Percentiles rank a stretch among this genome's conserved stretches.
phyloP scores from a whole-genome alignment of 2,113 vertebrate species.

The Heterocephalus glaber region DNA sequence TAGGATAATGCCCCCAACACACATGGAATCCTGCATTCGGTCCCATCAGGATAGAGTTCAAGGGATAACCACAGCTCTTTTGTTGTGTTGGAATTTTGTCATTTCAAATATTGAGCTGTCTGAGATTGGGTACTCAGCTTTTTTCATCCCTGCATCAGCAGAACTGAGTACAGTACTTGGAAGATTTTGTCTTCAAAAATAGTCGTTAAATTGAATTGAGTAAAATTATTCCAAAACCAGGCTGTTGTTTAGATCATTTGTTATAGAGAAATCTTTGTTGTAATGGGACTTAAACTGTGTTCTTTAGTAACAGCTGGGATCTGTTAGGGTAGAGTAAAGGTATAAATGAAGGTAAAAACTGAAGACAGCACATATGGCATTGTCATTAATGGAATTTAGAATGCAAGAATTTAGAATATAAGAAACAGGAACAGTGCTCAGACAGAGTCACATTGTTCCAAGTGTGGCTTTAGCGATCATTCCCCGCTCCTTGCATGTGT shows the following conservation, averaged over 20 bases:
- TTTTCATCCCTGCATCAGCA: not conserved
- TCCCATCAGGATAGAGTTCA: slow-evolving; percentile 17
- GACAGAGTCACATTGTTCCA: slow-evolving; percentile 8
- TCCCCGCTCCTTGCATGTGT: slow-evolving; percentile 66
- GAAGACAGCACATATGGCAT: slow-evolving; percentile 58
- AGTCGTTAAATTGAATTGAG: not conserved
- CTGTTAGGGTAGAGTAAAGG: slow-evolving; percentile 46
- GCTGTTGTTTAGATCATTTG: not conserved
- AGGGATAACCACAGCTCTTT: slow-evolving; percentile 6
- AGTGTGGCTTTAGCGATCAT: slow-evolving; percentile 52
- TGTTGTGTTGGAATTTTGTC: slow-evolving; percentile 9
- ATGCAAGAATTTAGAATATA: not conserved
- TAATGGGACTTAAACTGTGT: not conserved
- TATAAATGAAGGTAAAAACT: not conserved
- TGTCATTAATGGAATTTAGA: slow-evolving; percentile 59
- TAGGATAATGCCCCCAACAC: not conserved
- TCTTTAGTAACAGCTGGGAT: slow-evolving; percentile 63
- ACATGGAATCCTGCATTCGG: slow-evolving; percentile 6
- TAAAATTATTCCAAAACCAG: slow-evolving; percentile 27
- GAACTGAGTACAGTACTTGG: not conserved
- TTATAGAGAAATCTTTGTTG: slow-evolving; percentile 37
- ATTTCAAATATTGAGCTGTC: not conserved
- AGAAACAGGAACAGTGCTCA: slow-evolving; percentile 24
- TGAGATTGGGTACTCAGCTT: not conserved
- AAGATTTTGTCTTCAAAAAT: not conserved